Evolutionary conservation across 2,113 vertebrate species (phyloP), one percentile per base, ranked within the genome.

Genomic region (Scomber colias): DNA sequence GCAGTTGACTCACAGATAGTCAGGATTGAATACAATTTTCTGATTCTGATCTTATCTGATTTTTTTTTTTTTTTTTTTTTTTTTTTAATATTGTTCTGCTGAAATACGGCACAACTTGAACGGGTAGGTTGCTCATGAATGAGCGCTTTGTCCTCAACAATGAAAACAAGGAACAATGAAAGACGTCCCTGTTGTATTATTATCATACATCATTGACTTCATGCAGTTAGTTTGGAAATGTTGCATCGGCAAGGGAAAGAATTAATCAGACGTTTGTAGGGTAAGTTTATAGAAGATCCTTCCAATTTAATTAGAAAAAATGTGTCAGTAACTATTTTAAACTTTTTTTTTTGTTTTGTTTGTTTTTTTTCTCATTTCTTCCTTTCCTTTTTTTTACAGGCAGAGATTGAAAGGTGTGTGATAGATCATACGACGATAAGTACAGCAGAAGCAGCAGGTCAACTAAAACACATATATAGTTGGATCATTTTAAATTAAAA

Each of bases 401-500:
- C 19, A 15, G n/a, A 31, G 3, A 35, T 46, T 73, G 71, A n/a
- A 53, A 62, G 21, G 45, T n/a, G 54, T 35, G 24, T 35, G 24
- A 69, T 30, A 17, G 49, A 68, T 75, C 48, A 59, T 75, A 64
- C 50, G 49, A 49, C 15, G 9, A 35, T 35, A 35, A 35, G 35
- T 7, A 55, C 21, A 35, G 19, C 14, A 63, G 49, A 48, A 16
- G 24, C 19, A 49, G 77, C 57, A 51, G 75, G 71, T 81, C 74
- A 72, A 11, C 66, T 46, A 45, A 64, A 63, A 61, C 63, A 31
- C 63, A 45, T 75, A 21, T 48, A 12, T 61, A 67, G 1, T 16
- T 69, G 46, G 49, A 82, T 76, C 35, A 40, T 40, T 40, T 40
- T 40, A 40, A 30, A 81, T 76, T 82, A 59, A 71, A 86, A 80